phyloP scores from a whole-genome alignment of 2,797 vertebrate species.

The Microctenopoma steveboyesi region DNA sequence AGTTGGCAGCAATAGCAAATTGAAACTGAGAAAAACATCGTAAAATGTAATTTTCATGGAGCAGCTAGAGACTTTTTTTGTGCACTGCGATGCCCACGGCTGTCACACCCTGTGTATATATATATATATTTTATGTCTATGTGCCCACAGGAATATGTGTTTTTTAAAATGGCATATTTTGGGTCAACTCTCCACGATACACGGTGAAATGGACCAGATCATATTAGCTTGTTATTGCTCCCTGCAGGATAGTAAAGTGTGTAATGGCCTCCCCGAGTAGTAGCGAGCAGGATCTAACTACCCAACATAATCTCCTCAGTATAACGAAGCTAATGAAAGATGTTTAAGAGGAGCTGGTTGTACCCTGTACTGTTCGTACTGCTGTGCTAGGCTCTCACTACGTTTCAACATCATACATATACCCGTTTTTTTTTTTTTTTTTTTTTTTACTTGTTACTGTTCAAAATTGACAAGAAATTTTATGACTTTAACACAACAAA shows the following conservation, averaged over 20 bases:
- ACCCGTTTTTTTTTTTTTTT: too few relatives aligned
- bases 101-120: constrained; percentile 23
- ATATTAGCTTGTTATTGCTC: background rate
- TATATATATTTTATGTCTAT: too few relatives aligned
- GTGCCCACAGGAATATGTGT: too few relatives aligned
- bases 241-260: background rate
- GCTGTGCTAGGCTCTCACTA: too few relatives aligned
- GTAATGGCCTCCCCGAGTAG: background rate
- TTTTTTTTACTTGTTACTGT: too few relatives aligned
- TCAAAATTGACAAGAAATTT: too few relatives aligned
- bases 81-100: constrained; percentile 29
- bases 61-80: constrained; percentile 27
- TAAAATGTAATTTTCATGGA: constrained; percentile 31
- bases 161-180: too few relatives aligned
- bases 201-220: constrained; percentile 10
- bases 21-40: constrained; percentile 43
- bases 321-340: background rate
- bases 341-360: constrained; percentile 1
- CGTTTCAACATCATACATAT: too few relatives aligned
- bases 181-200: background rate
- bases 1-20: constrained; percentile 3
- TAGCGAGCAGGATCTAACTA: background rate
- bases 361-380: background rate
- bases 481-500: too few relatives aligned
- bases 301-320: background rate